Conservation (phyloP, 2,888 invertebrate species). For the Machimus rusticus region DNA sequence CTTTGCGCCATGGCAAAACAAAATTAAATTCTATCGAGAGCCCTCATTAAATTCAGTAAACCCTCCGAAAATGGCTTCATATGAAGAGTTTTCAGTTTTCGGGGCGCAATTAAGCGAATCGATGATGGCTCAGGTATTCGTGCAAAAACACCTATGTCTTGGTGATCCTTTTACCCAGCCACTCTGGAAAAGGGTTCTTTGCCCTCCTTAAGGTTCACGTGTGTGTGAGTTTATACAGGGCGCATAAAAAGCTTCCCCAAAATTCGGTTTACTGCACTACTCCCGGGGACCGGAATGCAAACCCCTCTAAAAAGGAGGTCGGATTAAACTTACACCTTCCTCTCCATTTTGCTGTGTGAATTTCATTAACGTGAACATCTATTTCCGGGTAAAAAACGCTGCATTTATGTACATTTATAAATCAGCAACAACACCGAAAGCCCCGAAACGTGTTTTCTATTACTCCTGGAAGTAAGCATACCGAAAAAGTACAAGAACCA, state of each 20-base stretch:
- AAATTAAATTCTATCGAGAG: neutral
- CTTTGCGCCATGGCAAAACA: neutral
- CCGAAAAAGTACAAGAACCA: constrained; percentile 24
- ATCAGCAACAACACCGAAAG: constrained; percentile 17
- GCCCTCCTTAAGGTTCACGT: neutral
- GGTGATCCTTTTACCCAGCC: neutral
- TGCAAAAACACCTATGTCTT: neutral
- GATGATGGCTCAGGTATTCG: neutral
- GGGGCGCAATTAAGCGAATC: neutral
- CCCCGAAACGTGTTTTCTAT: constrained; percentile 26
- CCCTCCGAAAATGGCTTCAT: neutral
- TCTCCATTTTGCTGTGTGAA: constrained; percentile 1
- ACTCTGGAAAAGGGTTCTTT: neutral
- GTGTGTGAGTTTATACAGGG: neutral
- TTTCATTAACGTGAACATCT: constrained; percentile 28
- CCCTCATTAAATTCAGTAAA: neutral
- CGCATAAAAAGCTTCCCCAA: neutral
- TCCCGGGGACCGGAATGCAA: neutral
- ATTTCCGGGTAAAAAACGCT: constrained; percentile 1
- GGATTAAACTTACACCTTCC: constrained; percentile 3
- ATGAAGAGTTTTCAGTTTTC: neutral
- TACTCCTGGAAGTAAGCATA: constrained; percentile 9
- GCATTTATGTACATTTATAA: constrained; percentile 25
- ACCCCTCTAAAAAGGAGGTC: neutral
- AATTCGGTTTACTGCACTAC: neutral